Conservation (phyloP, 2,113 vertebrate species). For the Falcunculus frontatus region DNA sequence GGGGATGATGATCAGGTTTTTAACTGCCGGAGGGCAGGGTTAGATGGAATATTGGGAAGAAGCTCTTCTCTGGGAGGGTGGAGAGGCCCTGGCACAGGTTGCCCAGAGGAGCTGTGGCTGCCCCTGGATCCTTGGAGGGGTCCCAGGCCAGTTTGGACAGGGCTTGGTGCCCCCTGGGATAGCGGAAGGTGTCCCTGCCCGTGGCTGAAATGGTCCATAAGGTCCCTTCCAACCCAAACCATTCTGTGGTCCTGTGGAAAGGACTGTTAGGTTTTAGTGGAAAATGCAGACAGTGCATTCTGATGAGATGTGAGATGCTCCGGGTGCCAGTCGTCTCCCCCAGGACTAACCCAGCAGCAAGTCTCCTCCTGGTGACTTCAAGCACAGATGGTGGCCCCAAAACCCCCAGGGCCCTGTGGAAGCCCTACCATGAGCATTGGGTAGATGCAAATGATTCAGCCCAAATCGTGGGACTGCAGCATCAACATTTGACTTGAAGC, state of each 20-base stretch:
- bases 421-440: neutral
- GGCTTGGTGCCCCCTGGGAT: accelerated
- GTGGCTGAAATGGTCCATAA: accelerated
- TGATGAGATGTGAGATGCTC: neutral
- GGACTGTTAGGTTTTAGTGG: neutral
- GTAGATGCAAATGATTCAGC: neutral
- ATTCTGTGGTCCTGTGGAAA: neutral
- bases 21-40: neutral
- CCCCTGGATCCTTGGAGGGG: neutral
- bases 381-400: accelerated
- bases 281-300: neutral
- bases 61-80: neutral
- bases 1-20: neutral
- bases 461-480: neutral
- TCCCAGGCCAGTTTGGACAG: accelerated
- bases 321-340: neutral
- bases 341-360: neutral
- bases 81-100: neutral
- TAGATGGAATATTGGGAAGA: neutral
- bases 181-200: neutral
- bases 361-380: neutral
- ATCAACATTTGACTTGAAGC: neutral
- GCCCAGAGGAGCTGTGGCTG: neutral
- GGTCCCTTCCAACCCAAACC: neutral
- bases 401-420: neutral